phyloP scores from a whole-genome alignment of 1,140 invertebrate species.

The Drosophila sp. region DNA sequence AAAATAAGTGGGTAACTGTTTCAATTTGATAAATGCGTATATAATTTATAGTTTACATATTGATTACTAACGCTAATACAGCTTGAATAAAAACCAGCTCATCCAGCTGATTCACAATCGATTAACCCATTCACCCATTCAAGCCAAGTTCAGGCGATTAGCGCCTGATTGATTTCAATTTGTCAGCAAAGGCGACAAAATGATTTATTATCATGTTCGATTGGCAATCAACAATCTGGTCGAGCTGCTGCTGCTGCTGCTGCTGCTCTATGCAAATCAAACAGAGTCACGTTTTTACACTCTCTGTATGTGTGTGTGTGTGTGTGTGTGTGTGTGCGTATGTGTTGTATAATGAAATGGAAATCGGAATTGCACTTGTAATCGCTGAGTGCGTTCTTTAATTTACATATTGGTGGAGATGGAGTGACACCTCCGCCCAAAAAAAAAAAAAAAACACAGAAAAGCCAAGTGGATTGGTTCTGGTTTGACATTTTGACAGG shows the following conservation, averaged over 20 bases:
- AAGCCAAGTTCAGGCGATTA: conserved; percentile 33
- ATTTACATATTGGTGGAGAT: conserved; percentile 29
- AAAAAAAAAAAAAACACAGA: conserved; percentile 34
- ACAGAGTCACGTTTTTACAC: conserved; percentile 22
- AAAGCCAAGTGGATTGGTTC: conserved; percentile 19
- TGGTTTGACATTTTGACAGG: conserved; percentile 65
- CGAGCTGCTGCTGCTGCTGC: conserved; percentile 18
- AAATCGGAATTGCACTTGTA: conserved; percentile 61
- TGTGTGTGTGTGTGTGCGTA: background rate
- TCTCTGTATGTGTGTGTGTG: conserved; percentile 3
- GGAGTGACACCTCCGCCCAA: conserved; percentile 40
- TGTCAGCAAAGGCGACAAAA: conserved; percentile 70
- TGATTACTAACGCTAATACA: background rate
- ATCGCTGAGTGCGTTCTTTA: conserved; percentile 41
- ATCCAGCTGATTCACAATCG: conserved; percentile 4
- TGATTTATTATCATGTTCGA: conserved; percentile 70
- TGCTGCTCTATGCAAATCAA: conserved; percentile 69
- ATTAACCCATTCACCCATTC: conserved; percentile 56
- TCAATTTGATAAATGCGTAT: no score
- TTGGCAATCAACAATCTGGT: conserved; percentile 55
- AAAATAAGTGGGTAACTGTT: no score
- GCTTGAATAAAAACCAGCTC: background rate
- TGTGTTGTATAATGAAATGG: conserved; percentile 59
- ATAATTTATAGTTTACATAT: background rate
- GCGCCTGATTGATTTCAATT: conserved; percentile 74